phyloP scores from a whole-genome alignment of 2,797 vertebrate species.

The Sebastes vulpes region DNA sequence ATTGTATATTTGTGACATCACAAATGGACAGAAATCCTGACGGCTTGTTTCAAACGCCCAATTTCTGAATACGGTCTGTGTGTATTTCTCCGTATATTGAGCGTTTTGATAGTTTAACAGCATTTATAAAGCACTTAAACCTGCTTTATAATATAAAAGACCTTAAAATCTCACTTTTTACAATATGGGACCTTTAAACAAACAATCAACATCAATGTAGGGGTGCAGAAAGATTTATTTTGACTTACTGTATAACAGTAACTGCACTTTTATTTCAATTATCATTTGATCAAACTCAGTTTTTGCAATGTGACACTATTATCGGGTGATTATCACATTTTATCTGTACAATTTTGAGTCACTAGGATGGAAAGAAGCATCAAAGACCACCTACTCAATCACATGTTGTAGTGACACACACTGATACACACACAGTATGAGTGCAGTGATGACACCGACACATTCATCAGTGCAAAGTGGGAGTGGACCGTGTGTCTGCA shows the following conservation, averaged over 20 bases:
- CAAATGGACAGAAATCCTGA: no score
- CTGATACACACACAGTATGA: neutral
- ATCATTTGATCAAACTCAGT: neutral
- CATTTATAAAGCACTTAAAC: no score
- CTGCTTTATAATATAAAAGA: no score
- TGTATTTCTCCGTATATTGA: no score
- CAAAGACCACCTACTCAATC: neutral
- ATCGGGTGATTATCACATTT: neutral
- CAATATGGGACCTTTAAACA: neutral
- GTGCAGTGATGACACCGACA: neutral
- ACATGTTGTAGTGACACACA: no score
- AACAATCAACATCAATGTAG: neutral
- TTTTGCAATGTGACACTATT: neutral
- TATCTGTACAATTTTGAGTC: no score
- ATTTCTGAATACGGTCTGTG: no score
- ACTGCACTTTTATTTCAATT: neutral
- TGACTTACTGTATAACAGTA: neutral
- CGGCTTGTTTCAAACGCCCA: no score
- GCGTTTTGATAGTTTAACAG: no score
- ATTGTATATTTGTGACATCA: no score
- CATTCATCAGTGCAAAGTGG: neutral
- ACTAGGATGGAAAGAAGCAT: no score
- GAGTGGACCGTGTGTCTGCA: neutral
- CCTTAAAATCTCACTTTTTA: no score
- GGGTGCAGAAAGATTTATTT: neutral